Conservation (phyloP, 2,888 invertebrate species). For the Hermaeophaga mercurialis region DNA sequence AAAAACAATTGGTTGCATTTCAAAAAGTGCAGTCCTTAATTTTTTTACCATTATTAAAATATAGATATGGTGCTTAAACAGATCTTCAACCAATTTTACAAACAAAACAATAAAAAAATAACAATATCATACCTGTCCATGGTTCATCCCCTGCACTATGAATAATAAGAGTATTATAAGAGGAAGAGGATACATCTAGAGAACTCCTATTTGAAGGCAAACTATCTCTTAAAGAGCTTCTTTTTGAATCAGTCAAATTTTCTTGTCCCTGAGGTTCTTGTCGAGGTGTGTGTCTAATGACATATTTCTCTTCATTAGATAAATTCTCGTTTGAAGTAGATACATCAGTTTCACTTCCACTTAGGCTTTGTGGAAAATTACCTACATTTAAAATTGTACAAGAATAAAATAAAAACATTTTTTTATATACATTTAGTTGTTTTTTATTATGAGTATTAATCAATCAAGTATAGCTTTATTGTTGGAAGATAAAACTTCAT, state of each 20-base stretch:
- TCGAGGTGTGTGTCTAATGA: constrained; percentile 78
- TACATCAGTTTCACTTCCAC: constrained; percentile 88
- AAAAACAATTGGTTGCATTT: no score
- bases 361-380: constrained; percentile 73
- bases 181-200: constrained; percentile 76
- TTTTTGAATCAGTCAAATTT: constrained; percentile 67
- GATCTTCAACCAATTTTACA: no score
- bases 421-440: no score
- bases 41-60: no score
- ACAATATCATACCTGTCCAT: constrained; percentile 63
- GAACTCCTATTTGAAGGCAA: constrained; percentile 69
- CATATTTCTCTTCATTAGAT: constrained; percentile 82
- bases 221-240: constrained; percentile 66
- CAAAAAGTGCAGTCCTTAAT: no score
- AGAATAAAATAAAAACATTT: no score
- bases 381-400: constrained; percentile 32
- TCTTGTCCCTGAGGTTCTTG: constrained; percentile 94
- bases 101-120: no score
- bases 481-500: no score
- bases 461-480: no score
- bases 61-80: no score
- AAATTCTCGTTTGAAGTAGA: constrained; percentile 90
- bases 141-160: constrained; percentile 76
- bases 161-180: constrained; percentile 84
- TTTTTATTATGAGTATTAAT: no score